Conservation (phyloP, 92 coral and sea anemone genomes). For the Siderastrea radians region DNA sequence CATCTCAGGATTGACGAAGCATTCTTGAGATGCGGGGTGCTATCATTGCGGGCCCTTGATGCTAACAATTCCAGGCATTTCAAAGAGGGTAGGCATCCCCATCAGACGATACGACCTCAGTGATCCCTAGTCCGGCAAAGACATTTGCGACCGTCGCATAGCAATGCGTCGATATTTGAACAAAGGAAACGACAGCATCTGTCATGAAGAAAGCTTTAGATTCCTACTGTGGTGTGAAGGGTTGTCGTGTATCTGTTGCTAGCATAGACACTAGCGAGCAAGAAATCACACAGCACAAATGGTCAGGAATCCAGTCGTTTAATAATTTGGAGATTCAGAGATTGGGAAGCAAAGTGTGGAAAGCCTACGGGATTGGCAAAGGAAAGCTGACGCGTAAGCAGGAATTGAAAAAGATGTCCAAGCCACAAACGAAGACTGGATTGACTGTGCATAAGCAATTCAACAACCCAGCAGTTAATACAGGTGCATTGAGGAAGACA, state of each 20-base stretch:
- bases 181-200: conserved; percentile 72
- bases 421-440: conserved; percentile 31
- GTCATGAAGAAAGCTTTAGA: conserved; percentile 77
- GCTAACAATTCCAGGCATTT: conserved; percentile 33
- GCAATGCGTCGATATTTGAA: conserved; percentile 71
- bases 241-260: conserved; percentile 64
- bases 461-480: conserved; percentile 27
- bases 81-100: conserved; percentile 46
- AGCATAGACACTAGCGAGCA: conserved; percentile 53
- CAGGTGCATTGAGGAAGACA: conserved; percentile 36
- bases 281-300: conserved; percentile 55
- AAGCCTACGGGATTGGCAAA: conserved; percentile 59
- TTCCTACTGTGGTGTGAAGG: conserved; percentile 73
- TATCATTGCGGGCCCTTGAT: conserved; percentile 60
- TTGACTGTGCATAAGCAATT: conserved; percentile 32
- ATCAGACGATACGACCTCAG: conserved; percentile 64
- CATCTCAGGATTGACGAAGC: conserved; percentile 41
- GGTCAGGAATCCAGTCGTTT: conserved; percentile 66
- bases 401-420: conserved; percentile 39
- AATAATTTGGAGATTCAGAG: conserved; percentile 60
- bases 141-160: conserved; percentile 66
- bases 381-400: conserved; percentile 39
- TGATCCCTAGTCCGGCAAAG: conserved; percentile 43
- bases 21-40: conserved; percentile 57
- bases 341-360: conserved; percentile 48